Evolutionary conservation across 2,797 vertebrate genomes (phyloP).

Genomic region (Knipowitschia caucasica): DNA sequence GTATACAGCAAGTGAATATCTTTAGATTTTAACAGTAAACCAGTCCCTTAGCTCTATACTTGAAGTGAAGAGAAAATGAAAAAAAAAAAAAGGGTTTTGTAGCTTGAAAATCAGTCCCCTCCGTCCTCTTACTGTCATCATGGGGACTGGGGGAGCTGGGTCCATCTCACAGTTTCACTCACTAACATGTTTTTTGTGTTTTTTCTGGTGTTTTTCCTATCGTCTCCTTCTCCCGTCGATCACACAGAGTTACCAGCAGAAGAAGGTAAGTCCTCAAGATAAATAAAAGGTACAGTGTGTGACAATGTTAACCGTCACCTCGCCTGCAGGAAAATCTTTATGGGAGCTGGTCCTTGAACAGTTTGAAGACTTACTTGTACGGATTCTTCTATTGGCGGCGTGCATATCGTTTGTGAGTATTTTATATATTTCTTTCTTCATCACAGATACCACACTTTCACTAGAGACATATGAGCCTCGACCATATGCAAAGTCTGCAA

Average conservation of each 20-base stretch:
- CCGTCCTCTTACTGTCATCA: too few relatives aligned
- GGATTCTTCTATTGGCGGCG: conserved; percentile 96
- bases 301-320: too few relatives aligned
- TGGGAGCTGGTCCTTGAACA: conserved; percentile 95
- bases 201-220: conserved; percentile 50
- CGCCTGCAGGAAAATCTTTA: conserved; percentile 90
- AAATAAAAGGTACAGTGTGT: too few relatives aligned
- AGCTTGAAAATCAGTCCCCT: too few relatives aligned
- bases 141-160: conserved; percentile 1
- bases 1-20: too few relatives aligned
- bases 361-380: conserved; percentile 97
- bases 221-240: conserved; percentile 13
- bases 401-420: conserved; percentile 99
- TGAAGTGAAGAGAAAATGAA: too few relatives aligned
- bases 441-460: background rate
- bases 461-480: background rate
- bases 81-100: too few relatives aligned
- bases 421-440: too few relatives aligned
- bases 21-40: too few relatives aligned
- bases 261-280: conserved; percentile 81
- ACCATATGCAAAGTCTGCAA: background rate
- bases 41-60: too few relatives aligned
- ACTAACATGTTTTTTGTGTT: conserved; percentile 10
- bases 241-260: conserved; percentile 95
- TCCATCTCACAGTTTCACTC: background rate